A percentile compares a stretch with the other conserved stretches of the same genome.
Evolutionary conservation across 2,113 vertebrate species (phyloP).

Genomic region (Gnathonemus longibarbis): DNA sequence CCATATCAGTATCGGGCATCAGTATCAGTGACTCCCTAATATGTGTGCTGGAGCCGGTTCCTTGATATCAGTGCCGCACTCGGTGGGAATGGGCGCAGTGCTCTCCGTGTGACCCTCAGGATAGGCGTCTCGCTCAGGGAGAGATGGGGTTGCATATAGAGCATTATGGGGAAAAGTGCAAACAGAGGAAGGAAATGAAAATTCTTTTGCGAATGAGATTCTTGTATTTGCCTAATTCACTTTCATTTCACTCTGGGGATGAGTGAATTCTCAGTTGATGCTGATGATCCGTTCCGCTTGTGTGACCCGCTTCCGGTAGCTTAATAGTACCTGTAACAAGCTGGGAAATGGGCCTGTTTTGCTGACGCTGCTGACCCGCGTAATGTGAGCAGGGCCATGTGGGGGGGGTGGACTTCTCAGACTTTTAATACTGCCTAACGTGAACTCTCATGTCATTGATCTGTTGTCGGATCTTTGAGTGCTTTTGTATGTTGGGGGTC

Average conservation of each 20-base stretch:
- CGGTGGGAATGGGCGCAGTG: neutral
- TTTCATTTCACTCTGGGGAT: neutral
- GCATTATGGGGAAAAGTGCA: neutral
- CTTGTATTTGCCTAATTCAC: slow-evolving; percentile 31
- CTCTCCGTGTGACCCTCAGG: neutral
- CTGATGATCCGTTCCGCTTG: neutral
- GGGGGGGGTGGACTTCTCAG: neutral
- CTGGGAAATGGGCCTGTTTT: neutral
- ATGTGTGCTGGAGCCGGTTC: neutral
- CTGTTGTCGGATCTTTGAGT: neutral
- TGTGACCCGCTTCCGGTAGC: neutral
- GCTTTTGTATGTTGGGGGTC: neutral
- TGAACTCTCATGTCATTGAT: neutral
- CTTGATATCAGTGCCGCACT: neutral
- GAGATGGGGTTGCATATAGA: neutral
- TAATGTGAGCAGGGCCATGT: neutral
- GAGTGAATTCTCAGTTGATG: neutral
- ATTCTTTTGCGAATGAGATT: slow-evolving; percentile 21
- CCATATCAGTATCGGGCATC: neutral
- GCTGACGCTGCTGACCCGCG: neutral
- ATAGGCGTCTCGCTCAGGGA: neutral
- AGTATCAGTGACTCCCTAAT: neutral
- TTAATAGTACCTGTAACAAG: neutral
- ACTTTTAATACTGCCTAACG: neutral
- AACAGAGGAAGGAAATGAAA: slow-evolving; percentile 10